Percentiles rank a stretch among this genome's conserved stretches.
phyloP scores from a whole-genome alignment of 2,797 vertebrate genomes.

The Mormyrus proboscirostris region DNA sequence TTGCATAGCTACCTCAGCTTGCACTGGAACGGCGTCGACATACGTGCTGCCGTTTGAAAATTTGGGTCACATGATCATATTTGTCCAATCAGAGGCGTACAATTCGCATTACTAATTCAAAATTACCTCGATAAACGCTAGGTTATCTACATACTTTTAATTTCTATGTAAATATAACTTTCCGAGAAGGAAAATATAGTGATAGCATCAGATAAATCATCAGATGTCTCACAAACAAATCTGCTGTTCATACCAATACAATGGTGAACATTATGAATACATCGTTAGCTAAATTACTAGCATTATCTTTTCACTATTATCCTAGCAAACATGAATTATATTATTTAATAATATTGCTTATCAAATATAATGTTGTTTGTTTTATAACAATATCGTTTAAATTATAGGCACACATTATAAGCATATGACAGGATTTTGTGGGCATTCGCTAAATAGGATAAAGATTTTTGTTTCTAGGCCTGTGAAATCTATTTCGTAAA shows the following conservation, averaged over 20 bases:
- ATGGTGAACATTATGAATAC: not conserved
- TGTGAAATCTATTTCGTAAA: not conserved
- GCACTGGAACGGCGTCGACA: not conserved
- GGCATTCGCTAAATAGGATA: not conserved
- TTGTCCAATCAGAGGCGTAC: not conserved
- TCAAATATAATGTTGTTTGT: not conserved
- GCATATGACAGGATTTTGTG: not conserved
- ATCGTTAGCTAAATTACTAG: not conserved
- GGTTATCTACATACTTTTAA: not conserved
- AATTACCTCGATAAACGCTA: not conserved
- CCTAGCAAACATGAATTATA: not conserved
- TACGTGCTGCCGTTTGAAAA: not conserved
- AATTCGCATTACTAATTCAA: not conserved
- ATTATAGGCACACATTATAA: not conserved
- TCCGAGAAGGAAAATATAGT: not conserved
- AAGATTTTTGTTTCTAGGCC: not conserved
- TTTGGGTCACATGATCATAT: not conserved
- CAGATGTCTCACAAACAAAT: not conserved
- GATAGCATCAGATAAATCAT: not conserved
- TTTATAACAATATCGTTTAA: not conserved
- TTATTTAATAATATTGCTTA: not conserved
- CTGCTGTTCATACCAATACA: not conserved
- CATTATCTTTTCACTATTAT: not conserved
- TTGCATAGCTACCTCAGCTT: not conserved
- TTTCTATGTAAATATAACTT: not conserved